Conservation (phyloP, 2,113 vertebrate species). For the Aphyosemion australe region DNA sequence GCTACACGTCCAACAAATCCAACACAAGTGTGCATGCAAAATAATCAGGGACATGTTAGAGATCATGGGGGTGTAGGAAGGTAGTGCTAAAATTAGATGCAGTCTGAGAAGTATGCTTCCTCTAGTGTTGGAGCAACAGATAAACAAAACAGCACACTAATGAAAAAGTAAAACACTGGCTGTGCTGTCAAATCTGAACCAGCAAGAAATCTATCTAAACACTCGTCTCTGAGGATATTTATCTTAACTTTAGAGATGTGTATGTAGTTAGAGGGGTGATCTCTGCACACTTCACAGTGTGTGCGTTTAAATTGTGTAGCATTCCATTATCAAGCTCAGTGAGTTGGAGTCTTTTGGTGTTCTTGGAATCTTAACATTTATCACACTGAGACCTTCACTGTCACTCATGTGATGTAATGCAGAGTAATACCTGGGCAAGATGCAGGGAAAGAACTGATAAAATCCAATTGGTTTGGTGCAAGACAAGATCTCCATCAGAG, state of each 20-base stretch:
- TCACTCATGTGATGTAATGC: conserved; percentile 26
- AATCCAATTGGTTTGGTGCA: conserved; percentile 2
- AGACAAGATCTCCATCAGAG: conserved; percentile 36
- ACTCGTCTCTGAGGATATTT: neutral
- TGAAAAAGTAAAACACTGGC: conserved; percentile 27
- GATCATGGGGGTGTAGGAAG: neutral
- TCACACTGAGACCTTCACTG: conserved; percentile 22
- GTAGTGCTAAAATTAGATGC: neutral
- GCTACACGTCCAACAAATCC: neutral
- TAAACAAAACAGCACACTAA: conserved; percentile 1
- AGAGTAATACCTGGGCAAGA: conserved; percentile 12
- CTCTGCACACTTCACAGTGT: conserved; percentile 30
- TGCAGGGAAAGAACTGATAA: conserved; percentile 18
- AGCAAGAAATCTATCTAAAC: neutral
- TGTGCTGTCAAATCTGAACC: neutral
- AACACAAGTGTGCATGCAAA: neutral
- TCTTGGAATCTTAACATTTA: conserved; percentile 26
- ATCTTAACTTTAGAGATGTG: conserved; percentile 8
- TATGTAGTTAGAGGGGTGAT: neutral
- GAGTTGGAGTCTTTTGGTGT: conserved; percentile 30
- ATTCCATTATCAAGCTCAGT: conserved; percentile 44
- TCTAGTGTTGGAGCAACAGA: neutral
- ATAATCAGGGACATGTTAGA: neutral
- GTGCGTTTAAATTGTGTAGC: conserved; percentile 34
- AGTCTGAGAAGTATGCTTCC: conserved; percentile 2